These are phyloP conservation scores for Lophochroa leadbeateri DNA, from an alignment of 2,113 vertebrate genomes.

Conservation along the genomic window DNA sequence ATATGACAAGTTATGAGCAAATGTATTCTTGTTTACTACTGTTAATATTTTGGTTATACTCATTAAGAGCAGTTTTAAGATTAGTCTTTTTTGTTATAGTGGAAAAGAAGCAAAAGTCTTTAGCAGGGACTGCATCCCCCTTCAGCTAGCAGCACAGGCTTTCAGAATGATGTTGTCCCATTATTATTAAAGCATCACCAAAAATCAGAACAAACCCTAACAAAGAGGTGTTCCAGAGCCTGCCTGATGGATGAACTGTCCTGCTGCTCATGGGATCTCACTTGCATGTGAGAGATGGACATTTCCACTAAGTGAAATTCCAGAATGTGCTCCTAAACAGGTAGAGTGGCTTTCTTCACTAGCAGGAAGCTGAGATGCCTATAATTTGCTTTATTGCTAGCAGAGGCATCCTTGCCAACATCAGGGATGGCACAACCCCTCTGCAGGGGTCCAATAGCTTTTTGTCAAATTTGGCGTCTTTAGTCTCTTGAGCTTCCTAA, in stretches of 20 bases:
- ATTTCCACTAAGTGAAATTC: not conserved
- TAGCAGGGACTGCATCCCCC: not conserved
- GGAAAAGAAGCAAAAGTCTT: constrained; percentile 45
- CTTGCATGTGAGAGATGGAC: not conserved
- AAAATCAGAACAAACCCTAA: not conserved
- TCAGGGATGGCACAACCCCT: not conserved
- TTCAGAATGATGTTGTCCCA: not conserved
- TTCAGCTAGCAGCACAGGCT: not conserved
- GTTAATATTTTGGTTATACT: constrained; percentile 70
- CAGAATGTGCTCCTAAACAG: not conserved
- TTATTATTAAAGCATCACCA: not conserved
- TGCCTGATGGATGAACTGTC: not conserved
- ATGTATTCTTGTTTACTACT: constrained; percentile 60
- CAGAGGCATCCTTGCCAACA: not conserved
- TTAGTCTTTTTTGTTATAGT: constrained; percentile 71
- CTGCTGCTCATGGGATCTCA: not conserved
- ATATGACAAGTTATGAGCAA: constrained; percentile 67
- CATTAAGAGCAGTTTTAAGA: constrained; percentile 72
- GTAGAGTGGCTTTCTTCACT: not conserved
- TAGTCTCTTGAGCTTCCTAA: not conserved
- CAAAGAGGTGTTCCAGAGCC: not conserved
- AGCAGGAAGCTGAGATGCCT: not conserved
- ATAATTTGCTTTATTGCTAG: not conserved
- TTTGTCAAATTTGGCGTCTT: not conserved
- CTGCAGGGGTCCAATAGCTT: not conserved